Percentiles rank a stretch among this genome's conserved stretches.
These are phyloP conservation scores for Myrmophylax atrothorax DNA, from an alignment of 2,113 vertebrate genomes.

Conservation along the genomic window DNA sequence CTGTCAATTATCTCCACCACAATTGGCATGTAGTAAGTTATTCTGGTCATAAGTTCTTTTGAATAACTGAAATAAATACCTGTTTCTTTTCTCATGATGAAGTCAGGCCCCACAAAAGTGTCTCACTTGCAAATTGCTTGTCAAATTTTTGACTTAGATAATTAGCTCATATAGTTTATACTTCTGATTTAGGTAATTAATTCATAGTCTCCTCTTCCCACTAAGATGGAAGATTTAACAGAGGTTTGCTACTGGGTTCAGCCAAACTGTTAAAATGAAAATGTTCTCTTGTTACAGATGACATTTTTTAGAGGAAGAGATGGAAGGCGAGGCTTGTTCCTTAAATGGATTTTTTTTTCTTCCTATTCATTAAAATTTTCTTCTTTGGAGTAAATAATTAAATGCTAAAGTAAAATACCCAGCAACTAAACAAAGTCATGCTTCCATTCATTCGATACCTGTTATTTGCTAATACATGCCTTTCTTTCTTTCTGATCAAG, in stretches of 20 bases:
- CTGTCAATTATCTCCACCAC: not conserved
- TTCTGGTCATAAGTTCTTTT: not conserved
- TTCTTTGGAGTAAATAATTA: not conserved
- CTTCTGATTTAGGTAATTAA: not conserved
- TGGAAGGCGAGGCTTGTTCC: not conserved
- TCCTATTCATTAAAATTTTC: not conserved
- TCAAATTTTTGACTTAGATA: not conserved
- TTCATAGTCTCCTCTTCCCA: not conserved
- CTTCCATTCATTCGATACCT: not conserved
- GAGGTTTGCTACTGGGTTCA: not conserved
- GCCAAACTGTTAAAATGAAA: not conserved
- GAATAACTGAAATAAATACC: not conserved
- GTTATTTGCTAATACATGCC: not conserved
- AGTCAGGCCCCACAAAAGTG: not conserved
- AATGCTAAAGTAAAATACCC: not conserved
- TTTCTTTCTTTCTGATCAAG: not conserved
- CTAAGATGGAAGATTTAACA: not conserved
- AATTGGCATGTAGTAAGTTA: not conserved
- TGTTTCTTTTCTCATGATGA: not conserved
- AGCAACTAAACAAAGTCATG: not conserved
- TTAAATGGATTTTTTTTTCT: not conserved
- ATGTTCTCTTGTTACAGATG: not conserved
- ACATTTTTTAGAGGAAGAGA: not conserved
- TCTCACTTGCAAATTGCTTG: not conserved
- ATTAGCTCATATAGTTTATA: not conserved